phyloP scores from a whole-genome alignment of 2,797 vertebrate genomes.

The Lepilemur ruficaudatus region DNA sequence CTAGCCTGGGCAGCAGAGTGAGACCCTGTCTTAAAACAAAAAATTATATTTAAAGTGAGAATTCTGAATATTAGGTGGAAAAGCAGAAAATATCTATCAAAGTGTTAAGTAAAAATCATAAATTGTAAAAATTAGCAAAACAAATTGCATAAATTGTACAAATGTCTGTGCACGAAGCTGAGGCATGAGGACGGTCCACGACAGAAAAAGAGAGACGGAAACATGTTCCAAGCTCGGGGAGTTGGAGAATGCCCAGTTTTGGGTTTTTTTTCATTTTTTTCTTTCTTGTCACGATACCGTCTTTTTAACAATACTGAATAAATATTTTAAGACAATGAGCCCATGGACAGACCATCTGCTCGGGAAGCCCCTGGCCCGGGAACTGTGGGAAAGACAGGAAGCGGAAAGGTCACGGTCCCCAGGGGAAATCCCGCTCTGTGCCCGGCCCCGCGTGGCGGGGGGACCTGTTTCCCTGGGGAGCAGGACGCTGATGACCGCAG shows the following conservation, averaged over 20 bases:
- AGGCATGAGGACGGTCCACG: fast-evolving
- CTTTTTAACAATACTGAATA: conserved; percentile 27
- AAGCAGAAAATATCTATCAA: neutral
- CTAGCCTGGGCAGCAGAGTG: no score
- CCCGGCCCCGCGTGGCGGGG: neutral
- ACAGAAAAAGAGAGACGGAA: neutral
- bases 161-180: neutral
- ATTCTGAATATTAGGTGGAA: neutral
- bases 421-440: conserved; percentile 51
- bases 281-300: neutral
- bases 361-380: conserved; percentile 75
- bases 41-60: neutral
- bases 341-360: conserved; percentile 28
- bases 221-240: fast-evolving
- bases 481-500: neutral
- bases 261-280: neutral
- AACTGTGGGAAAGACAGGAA: conserved; percentile 57
- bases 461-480: neutral
- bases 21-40: no score
- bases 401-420: conserved; percentile 5
- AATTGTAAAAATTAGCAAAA: neutral
- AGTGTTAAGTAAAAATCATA: neutral
- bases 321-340: conserved; percentile 44
- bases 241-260: neutral
- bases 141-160: no score